Base-by-base conservation (phyloP, 2,888 invertebrate genomes). In the Hydroisotoma schaefferi region DNA sequence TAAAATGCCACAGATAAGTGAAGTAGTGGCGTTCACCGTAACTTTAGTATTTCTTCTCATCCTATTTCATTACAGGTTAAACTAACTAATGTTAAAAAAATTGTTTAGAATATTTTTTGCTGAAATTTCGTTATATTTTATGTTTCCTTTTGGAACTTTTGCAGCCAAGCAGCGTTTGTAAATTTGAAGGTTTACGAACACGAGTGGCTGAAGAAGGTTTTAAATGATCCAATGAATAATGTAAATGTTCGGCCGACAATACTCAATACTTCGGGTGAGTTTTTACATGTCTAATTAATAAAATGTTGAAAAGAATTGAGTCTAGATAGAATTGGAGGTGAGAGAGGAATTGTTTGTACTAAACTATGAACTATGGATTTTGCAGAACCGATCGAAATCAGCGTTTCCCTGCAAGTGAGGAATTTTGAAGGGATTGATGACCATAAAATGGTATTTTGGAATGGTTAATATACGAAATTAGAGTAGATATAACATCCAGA, bases 131-230 rank as follows among this genome's bases (percentile, higher is more conserved):
- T n/a, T n/a, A n/a, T n/a, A n/a, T n/a, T n/a, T n/a, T n/a, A n/a
- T n/a, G n/a, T n/a, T n/a, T n/a, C n/a, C n/a, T n/a, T n/a, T n/a
- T n/a, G n/a, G n/a, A n/a, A n/a, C n/a, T n/a, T 15, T 10, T 23
- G 15, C 18, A 49, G 49, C 5, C 28, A 49, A 8, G 49, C n/a
- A 27, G 49, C 49, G 12, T 49, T 49, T 28, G 20, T 49, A 28
- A 49, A 49, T 25, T 49, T 49, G 29, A 49, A 49, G 49, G 28
- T 49, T 49, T 49, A 49, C 28, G 49, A 49, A 25, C 12, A 49
- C 49, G 49, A 49, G 12, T 49, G 49, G 49, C 27, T 49, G 20
- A 25, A 20, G 6, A 49, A 49, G 29, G 28, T 49, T 3, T n/a
- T 49, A 6, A 49, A 5, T 5, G 49, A 49, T 8, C 26, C 26